A percentile compares a stretch with the other conserved stretches of the same genome.
Evolutionary conservation across 1,140 invertebrate genomes (phyloP).

Genomic region (Drosophila arawakana): DNA sequence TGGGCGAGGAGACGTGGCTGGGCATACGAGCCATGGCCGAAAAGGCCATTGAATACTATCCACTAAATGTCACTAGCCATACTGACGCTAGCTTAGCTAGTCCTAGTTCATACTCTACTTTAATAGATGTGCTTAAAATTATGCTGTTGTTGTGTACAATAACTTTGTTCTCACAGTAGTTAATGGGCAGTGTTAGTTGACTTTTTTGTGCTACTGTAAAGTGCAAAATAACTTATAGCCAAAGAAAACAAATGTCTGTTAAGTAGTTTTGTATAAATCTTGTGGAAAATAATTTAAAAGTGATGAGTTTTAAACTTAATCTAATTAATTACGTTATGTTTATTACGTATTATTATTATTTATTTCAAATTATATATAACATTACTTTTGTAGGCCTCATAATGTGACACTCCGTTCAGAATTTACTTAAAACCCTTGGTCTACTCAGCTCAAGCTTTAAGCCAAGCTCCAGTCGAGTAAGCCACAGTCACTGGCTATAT

Average conservation of each 20-base stretch:
- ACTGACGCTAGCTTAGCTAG: background rate
- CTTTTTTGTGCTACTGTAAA: background rate
- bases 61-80: background rate
- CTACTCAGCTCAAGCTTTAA: no score
- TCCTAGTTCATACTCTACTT: background rate
- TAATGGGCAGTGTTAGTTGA: background rate
- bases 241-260: background rate
- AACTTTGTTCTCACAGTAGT: background rate
- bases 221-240: background rate
- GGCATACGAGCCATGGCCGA: slow-evolving; percentile 47
- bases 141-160: background rate
- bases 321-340: no score
- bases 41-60: slow-evolving; percentile 50
- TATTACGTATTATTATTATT: no score
- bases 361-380: no score
- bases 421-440: no score
- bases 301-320: no score
- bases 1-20: slow-evolving; percentile 45
- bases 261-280: background rate
- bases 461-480: no score
- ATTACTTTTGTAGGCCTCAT: no score
- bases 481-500: no score
- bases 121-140: slow-evolving; percentile 6
- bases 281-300: no score
- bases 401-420: no score